A percentile compares a stretch with the other conserved stretches of the same genome.
Evolutionary conservation across 2,888 invertebrate species (phyloP).

Genomic region (Lithodes maja): DNA sequence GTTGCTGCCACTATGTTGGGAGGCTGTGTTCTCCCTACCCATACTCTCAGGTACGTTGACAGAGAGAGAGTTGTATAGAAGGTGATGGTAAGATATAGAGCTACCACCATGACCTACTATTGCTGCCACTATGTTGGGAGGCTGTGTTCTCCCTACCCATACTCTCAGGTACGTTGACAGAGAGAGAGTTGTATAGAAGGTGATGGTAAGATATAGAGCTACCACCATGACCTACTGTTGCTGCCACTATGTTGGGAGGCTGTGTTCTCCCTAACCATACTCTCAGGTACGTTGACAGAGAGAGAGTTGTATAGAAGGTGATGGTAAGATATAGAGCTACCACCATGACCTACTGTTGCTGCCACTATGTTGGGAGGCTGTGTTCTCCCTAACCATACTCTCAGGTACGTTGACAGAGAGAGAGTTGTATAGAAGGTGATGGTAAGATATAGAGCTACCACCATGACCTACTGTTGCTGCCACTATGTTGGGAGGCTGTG

Average conservation of each 20-base stretch:
- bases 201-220: neutral
- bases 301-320: neutral
- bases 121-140: conserved; percentile 1
- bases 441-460: no score
- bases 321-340: neutral
- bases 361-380: conserved; percentile 1
- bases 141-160: neutral
- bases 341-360: neutral
- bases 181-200: no score
- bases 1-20: neutral
- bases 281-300: neutral
- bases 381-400: neutral
- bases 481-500: no score
- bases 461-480: no score
- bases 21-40: neutral
- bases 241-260: conserved; percentile 3
- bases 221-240: neutral
- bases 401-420: neutral
- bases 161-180: conserved; percentile 8
- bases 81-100: neutral
- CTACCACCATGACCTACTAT: neutral
- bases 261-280: neutral
- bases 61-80: neutral
- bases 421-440: no score
- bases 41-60: neutral